phyloP scores from a whole-genome alignment of 2,888 invertebrate species.

The Autographa pulchrina region DNA sequence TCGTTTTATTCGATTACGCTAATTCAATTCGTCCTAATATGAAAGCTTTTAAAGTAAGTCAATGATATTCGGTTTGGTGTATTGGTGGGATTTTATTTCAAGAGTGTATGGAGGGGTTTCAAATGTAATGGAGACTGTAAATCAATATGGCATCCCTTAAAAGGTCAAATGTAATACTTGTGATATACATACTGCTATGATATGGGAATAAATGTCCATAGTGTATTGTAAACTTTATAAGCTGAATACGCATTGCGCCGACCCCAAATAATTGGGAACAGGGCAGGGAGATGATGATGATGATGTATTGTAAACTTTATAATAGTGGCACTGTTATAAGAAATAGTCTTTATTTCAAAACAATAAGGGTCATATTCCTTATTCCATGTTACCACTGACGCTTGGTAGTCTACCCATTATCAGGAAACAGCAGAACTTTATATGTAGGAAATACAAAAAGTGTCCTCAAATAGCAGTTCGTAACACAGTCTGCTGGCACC shows the following conservation, averaged over 20 bases:
- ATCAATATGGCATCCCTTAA: background rate
- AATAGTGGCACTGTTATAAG: background rate
- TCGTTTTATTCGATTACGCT: slow-evolving; percentile 12
- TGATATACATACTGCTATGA: no score
- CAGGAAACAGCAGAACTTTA: no score
- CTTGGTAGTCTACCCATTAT: background rate
- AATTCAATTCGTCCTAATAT: slow-evolving; percentile 23
- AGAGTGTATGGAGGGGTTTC: no score
- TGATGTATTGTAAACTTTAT: background rate
- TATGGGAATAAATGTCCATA: no score
- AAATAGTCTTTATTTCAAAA: background rate
- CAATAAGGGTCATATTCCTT: background rate
- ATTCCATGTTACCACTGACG: background rate
- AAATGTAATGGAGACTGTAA: background rate
- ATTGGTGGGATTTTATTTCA: background rate
- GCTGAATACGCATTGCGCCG: no score
- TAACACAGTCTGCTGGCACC: background rate
- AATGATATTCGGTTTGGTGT: slow-evolving; percentile 32
- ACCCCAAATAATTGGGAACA: no score
- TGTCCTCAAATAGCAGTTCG: background rate
- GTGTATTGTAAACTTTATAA: background rate
- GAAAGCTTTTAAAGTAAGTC: slow-evolving; percentile 17
- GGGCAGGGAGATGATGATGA: no score
- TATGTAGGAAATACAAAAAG: slow-evolving; percentile 3
- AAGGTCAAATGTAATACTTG: background rate